Evolutionary conservation across 2,888 invertebrate genomes (phyloP).

Genomic region (Phorcus lineatus): DNA sequence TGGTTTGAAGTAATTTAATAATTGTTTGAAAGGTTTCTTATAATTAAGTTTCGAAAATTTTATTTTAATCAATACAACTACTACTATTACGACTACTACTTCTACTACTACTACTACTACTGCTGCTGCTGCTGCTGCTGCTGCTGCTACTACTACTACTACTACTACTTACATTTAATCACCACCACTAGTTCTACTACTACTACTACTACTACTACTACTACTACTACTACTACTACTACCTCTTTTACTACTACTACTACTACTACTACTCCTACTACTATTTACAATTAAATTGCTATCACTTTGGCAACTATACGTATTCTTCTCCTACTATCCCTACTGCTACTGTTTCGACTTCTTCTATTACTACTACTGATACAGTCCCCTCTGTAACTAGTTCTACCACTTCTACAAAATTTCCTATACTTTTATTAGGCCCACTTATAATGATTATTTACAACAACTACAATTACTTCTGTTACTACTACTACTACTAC

Average conservation of each 20-base stretch:
- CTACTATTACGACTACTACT: background rate
- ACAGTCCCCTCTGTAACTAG: no score
- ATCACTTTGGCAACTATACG: background rate
- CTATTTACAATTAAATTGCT: background rate
- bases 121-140: background rate
- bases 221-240: constrained; percentile 6
- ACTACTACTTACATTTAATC: background rate
- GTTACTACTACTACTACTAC: background rate
- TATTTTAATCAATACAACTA: background rate
- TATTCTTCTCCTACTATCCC: background rate
- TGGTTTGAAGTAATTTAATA: no score
- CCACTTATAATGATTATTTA: no score
- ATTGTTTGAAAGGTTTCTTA: no score
- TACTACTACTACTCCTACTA: background rate
- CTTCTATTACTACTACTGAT: constrained; percentile 11
- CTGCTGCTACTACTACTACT: background rate
- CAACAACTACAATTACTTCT: background rate
- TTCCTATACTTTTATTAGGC: no score
- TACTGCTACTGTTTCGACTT: background rate
- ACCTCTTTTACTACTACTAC: constrained; percentile 6
- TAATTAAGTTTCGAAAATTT: no score
- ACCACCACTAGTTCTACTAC: background rate
- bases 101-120: background rate
- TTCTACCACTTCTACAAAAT: no score
- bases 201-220: background rate